These are phyloP conservation scores for Vireo griseus DNA, from an alignment of 2,797 vertebrate genomes.

Conservation along the genomic window DNA sequence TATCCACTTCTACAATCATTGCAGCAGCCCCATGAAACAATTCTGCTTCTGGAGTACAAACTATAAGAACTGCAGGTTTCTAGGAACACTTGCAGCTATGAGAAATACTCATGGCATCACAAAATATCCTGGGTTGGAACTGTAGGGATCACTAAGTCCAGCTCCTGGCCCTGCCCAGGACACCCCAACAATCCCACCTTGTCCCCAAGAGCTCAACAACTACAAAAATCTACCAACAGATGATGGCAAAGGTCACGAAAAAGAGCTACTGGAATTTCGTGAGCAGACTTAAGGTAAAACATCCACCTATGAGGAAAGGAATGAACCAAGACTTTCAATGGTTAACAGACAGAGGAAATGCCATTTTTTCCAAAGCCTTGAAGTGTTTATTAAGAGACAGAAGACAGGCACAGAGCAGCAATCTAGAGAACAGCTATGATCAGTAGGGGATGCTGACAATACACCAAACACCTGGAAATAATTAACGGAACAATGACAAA, in stretches of 20 bases:
- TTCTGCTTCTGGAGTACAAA: background rate
- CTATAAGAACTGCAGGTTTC: background rate
- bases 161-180: background rate
- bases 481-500: background rate
- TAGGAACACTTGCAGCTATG: background rate
- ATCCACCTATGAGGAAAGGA: background rate
- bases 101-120: background rate
- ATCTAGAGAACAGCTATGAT: background rate
- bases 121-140: background rate
- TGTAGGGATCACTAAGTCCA: background rate
- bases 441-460: background rate
- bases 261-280: background rate
- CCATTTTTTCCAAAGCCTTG: background rate
- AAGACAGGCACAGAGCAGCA: background rate
- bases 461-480: background rate
- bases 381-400: background rate
- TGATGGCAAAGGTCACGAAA: background rate
- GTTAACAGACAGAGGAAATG: background rate
- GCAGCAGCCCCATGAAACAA: background rate
- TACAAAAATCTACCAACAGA: background rate
- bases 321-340: background rate
- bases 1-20: background rate
- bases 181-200: background rate
- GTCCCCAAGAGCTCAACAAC: background rate
- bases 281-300: background rate